phyloP scores from a whole-genome alignment of 2,797 vertebrate genomes.

The Gouania willdenowi region DNA sequence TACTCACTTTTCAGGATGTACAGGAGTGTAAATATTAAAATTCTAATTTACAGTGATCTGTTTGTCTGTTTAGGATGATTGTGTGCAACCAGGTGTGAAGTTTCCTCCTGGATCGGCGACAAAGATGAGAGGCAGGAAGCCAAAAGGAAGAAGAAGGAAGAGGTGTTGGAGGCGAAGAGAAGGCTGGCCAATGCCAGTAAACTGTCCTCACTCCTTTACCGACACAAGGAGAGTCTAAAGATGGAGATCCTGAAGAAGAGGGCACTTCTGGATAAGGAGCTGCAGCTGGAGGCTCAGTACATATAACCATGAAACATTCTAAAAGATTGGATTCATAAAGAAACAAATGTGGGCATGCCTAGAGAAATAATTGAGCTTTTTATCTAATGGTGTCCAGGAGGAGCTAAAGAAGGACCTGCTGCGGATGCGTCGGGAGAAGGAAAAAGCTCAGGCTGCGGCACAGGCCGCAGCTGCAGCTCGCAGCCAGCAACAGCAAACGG shows the following conservation, averaged over 20 bases:
- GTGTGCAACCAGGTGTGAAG: conserved; percentile 99
- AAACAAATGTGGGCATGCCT: neutral
- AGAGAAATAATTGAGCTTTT: no score
- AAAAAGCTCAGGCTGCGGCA: conserved; percentile 76
- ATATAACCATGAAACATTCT: neutral
- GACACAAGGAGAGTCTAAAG: conserved; percentile 94
- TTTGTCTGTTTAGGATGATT: conserved; percentile 83
- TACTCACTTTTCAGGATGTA: no score
- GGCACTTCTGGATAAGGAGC: conserved; percentile 91
- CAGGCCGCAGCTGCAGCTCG: conserved; percentile 35
- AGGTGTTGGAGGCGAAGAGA: conserved; percentile 91
- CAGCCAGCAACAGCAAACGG: conserved; percentile 42
- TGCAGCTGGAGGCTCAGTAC: conserved; percentile 90
- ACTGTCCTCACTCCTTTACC: conserved; percentile 90
- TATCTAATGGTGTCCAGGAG: conserved; percentile 70
- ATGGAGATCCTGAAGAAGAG: conserved; percentile 95
- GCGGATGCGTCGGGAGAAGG: conserved; percentile 87
- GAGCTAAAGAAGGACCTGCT: conserved; percentile 88
- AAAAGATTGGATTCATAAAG: neutral
- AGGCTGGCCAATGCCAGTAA: conserved; percentile 89
- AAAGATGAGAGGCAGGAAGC: conserved; percentile 92
- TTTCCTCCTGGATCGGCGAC: conserved; percentile 95
- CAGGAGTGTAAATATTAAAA: no score
- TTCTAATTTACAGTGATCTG: no score
- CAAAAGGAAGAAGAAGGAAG: conserved; percentile 90